Evolutionary conservation across 1,140 invertebrate genomes (phyloP), one percentile per base, ranked within the genome.

Genomic region (Caenorhabditis elegans): DNA sequence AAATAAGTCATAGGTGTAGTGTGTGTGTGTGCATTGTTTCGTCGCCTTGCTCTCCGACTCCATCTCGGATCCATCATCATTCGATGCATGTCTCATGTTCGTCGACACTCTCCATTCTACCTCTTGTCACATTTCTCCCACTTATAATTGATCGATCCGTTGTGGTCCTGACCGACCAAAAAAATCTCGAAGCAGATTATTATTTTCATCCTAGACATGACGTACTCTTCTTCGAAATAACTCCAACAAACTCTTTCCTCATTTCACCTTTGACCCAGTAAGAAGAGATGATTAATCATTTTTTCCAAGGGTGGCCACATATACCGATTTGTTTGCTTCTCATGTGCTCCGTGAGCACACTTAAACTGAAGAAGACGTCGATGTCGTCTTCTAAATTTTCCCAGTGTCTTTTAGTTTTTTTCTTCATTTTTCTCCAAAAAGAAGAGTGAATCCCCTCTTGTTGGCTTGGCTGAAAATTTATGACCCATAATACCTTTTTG

Each of bases 21-120:
- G 28, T 53, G 10, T 19, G 10, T n/a, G 60, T 70, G 60, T 70
- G 60, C 34, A 70, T 70, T 70, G 60, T 70, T 70, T 70, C 60
- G 34, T 22, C 10, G 26, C 10, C 11, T 6, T 31, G 11, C n/a
- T 43, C 26, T 22, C 28, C 28, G 34, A 39, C 26, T 31, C 60
- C 26, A 22, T 3, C 53, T 34, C 34, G 60, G 60, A 70, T 70
- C 34, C 60, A 70, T 70, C 60, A 70, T 70, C 60, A 70, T 70
- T 70, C 55, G 55, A 65, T 65, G 55, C 60, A 70, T 70, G 60
- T 70, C 60, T 70, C 60, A 70, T 70, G 60, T 70, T 70, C 60
- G 17, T 43, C 60, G 34, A 70, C 60, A 39, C 34, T 22, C 60
- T 36, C 34, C 49, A 24, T 53, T 24, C 19, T 34, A 65, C 55